Base-by-base conservation (phyloP, 2,797 vertebrate genomes). In the Eulemur coronatus region DNA sequence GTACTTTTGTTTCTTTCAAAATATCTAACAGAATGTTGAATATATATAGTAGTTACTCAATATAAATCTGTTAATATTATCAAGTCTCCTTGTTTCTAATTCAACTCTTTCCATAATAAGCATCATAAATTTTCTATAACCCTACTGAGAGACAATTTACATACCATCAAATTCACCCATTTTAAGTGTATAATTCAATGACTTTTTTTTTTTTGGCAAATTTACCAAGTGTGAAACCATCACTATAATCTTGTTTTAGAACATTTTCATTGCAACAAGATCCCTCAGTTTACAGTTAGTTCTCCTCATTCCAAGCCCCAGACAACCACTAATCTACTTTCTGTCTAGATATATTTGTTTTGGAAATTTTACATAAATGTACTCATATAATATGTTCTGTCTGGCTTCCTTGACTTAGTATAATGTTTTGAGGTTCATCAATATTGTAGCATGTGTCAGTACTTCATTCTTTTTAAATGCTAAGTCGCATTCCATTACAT, bases 71-170 rank as follows among this genome's bases (percentile, higher is more conserved):
- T 89, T 46, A 82, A 50, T 78, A 81, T 91, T 84, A 92, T 82
- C 75, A 84, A 91, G 69, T 90, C n/a, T 96, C 92, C 20, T 95
- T 63, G 73, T 86, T 96, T 94, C 50, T 61, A 89, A 92, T 73
- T 91, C 26, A 48, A 41, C 9, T 89, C 33, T 78, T 93, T 94
- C 65, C 41, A 65, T 52, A 95, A 76, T 72, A 95, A 87, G 26
- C 30, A 81, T 22, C 28, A 61, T 7, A 30, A 15, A 33, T 52
- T 87, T 94, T 75, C 38, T 41, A 11, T 73, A 86, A 75, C 18
- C 46, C 24, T 46, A 73, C 0, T 70, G 12, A 69, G n/a, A 63
- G 43, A 95, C 12, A 93, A 91, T 93, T 94, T 78, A 87, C 2
- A 55, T 43, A 78, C 1, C 33, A 43, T 89, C 78, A 97, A 96